Evolutionary conservation across 1,140 invertebrate species (phyloP).

Genomic region (Battus philenor): DNA sequence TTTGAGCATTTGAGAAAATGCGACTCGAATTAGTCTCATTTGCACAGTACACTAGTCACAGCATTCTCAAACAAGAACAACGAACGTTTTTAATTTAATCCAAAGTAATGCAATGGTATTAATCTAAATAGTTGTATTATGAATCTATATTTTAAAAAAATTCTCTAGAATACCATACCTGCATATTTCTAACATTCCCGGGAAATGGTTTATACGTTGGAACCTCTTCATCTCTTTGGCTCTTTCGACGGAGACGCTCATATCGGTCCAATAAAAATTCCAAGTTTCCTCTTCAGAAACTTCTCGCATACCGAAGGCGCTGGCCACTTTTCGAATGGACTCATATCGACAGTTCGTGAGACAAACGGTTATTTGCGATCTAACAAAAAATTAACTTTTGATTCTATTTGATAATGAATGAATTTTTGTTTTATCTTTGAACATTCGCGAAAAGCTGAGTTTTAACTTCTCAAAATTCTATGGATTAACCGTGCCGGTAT

Average conservation of each 20-base stretch:
- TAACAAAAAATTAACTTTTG: conserved; percentile 25
- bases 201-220: conserved; percentile 94
- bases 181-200: conserved; percentile 94
- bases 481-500: too few relatives aligned
- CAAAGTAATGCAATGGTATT: too few relatives aligned
- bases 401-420: too few relatives aligned
- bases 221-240: conserved; percentile 94
- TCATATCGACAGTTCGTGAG: conserved; percentile 85
- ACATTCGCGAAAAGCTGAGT: too few relatives aligned
- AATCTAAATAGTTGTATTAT: too few relatives aligned
- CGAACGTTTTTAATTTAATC: too few relatives aligned
- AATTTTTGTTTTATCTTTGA: too few relatives aligned
- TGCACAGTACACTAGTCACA: too few relatives aligned
- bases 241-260: conserved; percentile 86
- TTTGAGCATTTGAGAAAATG: too few relatives aligned
- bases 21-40: too few relatives aligned
- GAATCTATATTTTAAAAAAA: background rate
- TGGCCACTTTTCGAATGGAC: conserved; percentile 82
- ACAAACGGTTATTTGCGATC: conserved; percentile 79
- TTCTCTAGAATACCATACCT: conserved; percentile 54
- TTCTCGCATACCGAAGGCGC: conserved; percentile 86
- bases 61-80: too few relatives aligned
- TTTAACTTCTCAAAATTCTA: too few relatives aligned
- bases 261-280: conserved; percentile 94
- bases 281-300: conserved; percentile 88